Base-by-base conservation (phyloP, 2,888 invertebrate species). In the Malachius bipustulatus region DNA sequence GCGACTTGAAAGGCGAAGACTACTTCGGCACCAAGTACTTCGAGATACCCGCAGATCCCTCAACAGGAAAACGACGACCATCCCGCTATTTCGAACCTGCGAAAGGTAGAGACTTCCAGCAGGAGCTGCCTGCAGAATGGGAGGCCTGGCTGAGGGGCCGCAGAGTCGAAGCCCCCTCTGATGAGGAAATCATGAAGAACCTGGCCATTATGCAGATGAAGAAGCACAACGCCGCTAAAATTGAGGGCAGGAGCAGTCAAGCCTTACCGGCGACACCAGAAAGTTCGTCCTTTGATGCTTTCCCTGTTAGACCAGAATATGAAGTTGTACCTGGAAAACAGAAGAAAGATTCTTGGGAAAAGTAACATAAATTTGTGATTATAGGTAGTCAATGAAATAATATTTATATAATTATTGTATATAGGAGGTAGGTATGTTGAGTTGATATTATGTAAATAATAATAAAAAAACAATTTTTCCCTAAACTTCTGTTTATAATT, bases 71-170 rank as follows among this genome's bases (percentile, higher is more conserved):
- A 56, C 68, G 77, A 30, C 76, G 68, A 44, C 55, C 77, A 0
- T 67, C 70, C 1, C 64, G 88, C 32, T 85, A 79, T 77, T 88
- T 82, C 61, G 74, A 73, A 33, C 82, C 85, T 0, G 60, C 66
- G 0, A 64, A 67, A 29, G 70, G 72, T 11, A 66, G 69, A 27
- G 71, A 76, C 39, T 82, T 81, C 48, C 71, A 78, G 43, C 75
- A 79, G 52, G 82, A 83, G 50, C 54, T 84, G 48, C 83, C 89
- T 1, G 73, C 82, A 1, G 89, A 89, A 62, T 90, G 90, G 90
- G 84, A 87, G 55, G 69, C 88, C 4, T 90, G 89, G 89, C 62
- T 90, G 30, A 66, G 89, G 45, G 70, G 72, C 45, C 47, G 62
- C 37, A 57, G 76, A 47, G 51, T 48, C 2, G 67, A 73, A 1